Evolutionary conservation across 2,113 vertebrate species (phyloP).

Genomic region (Ptilorrhoa leucosticta): DNA sequence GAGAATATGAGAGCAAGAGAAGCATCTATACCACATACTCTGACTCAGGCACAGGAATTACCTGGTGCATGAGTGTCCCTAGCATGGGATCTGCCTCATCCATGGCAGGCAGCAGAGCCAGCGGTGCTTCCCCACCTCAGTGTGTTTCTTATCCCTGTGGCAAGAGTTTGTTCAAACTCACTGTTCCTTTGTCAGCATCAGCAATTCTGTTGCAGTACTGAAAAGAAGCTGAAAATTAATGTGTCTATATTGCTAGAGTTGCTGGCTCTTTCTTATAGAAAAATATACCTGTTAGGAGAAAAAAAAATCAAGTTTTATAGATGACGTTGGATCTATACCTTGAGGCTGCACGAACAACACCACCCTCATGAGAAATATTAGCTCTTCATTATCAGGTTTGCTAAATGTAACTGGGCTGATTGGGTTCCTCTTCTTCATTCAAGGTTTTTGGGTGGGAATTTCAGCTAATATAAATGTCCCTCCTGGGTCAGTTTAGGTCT

Average conservation of each 20-base stretch:
- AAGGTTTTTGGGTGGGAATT: not conserved
- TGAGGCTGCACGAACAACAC: not conserved
- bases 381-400: not conserved
- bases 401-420: not conserved
- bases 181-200: not conserved
- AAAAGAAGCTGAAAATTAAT: not conserved
- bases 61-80: fast-evolving
- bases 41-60: not conserved
- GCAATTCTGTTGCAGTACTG: not conserved
- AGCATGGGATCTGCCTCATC: fast-evolving
- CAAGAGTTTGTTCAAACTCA: not conserved
- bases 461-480: not conserved
- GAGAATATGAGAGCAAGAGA: not conserved
- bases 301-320: not conserved
- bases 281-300: not conserved
- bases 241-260: not conserved
- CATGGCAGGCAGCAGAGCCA: not conserved
- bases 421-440: not conserved
- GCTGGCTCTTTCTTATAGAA: not conserved
- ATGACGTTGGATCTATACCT: fast-evolving
- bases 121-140: fast-evolving
- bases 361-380: not conserved
- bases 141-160: not conserved
- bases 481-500: not conserved
- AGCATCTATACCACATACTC: fast-evolving